A percentile compares a stretch with the other conserved stretches of the same genome.
These are phyloP conservation scores for Notodonta dromedarius DNA, from an alignment of 2,888 invertebrate genomes.

Conservation along the genomic window DNA sequence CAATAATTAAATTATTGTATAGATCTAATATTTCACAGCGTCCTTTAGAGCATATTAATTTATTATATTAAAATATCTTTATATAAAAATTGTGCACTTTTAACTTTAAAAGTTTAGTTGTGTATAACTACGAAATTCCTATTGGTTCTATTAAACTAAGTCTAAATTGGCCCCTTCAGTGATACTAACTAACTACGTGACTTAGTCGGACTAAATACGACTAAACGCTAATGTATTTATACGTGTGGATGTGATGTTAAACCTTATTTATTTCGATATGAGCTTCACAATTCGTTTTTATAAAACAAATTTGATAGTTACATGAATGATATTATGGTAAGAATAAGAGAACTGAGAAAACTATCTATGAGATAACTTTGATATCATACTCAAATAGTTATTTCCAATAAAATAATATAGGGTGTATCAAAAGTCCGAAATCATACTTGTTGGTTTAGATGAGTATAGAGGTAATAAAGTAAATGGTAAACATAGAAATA, in stretches of 20 bases:
- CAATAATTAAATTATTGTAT: neutral
- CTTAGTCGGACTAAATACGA: conserved; percentile 28
- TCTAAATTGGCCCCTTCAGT: conserved; percentile 77
- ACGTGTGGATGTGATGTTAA: no score
- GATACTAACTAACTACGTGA: conserved; percentile 61
- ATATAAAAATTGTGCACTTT: conserved; percentile 37
- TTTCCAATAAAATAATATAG: no score
- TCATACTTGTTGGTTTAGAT: no score
- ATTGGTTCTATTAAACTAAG: conserved; percentile 49
- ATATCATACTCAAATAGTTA: no score
- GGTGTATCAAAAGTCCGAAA: no score
- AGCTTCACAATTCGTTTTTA: no score
- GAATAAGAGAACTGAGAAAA: no score
- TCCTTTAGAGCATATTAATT: neutral
- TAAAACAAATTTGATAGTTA: no score
- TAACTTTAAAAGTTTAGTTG: neutral
- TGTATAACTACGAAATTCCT: conserved; percentile 7
- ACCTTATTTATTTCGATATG: neutral
- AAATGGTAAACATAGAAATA: no score
- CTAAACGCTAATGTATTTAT: conserved; percentile 5
- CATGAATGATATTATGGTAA: no score
- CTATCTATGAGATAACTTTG: no score
- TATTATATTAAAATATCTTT: conserved; percentile 4
- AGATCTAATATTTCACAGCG: neutral
- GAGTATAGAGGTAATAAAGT: no score